These are phyloP conservation scores for Drosophila kohkoa DNA, from an alignment of 1,140 invertebrate species.

Conservation along the genomic window DNA sequence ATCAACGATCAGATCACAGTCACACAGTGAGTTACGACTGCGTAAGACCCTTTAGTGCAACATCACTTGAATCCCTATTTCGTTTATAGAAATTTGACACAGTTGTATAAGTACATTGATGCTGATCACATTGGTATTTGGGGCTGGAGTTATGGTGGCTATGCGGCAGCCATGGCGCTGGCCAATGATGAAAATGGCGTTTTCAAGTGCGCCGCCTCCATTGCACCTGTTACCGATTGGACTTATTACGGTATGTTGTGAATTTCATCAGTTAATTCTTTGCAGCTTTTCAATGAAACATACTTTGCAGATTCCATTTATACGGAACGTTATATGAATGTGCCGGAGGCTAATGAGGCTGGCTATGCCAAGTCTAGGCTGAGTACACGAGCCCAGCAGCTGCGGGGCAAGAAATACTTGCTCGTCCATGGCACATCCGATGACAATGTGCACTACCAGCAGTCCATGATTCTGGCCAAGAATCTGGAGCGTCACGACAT, in stretches of 20 bases:
- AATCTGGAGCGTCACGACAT: constrained; percentile 94
- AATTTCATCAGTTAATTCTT: not conserved
- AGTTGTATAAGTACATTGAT: constrained; percentile 90
- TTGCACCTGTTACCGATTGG: constrained; percentile 96
- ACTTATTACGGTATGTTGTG: constrained; percentile 90
- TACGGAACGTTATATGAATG: constrained; percentile 97
- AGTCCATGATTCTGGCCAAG: constrained; percentile 95
- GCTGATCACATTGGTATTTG: constrained; percentile 89
- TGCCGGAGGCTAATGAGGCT: constrained; percentile 91
- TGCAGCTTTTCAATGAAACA: no score
- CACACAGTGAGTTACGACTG: constrained; percentile 84
- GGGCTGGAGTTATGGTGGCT: constrained; percentile 98
- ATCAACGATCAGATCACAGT: constrained; percentile 92
- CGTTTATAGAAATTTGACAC: constrained; percentile 86
- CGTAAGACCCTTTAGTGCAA: not conserved
- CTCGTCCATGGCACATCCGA: constrained; percentile 96
- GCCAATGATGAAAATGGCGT: constrained; percentile 89
- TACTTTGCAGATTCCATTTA: constrained; percentile 94
- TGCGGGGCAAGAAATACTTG: constrained; percentile 92
- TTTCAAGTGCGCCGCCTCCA: constrained; percentile 96
- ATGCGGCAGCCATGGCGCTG: constrained; percentile 92
- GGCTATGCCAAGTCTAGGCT: constrained; percentile 93
- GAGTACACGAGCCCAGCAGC: constrained; percentile 88
- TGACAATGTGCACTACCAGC: constrained; percentile 98
- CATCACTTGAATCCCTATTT: not conserved